Percentiles rank a stretch among this genome's conserved stretches.
Evolutionary conservation across 2,113 vertebrate genomes (phyloP).

Genomic region (Mystacornis crossleyi): DNA sequence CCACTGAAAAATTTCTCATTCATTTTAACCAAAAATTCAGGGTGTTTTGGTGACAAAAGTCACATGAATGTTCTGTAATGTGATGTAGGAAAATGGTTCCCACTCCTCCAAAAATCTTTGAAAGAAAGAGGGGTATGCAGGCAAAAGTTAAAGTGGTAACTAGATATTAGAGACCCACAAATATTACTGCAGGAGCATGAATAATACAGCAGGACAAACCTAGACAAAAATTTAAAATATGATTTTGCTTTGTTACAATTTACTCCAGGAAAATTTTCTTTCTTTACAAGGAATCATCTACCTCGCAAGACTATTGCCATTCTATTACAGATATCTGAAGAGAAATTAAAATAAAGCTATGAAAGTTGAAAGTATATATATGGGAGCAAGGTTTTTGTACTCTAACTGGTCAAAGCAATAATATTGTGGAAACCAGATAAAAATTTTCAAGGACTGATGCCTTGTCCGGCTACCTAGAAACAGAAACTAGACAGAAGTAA

Average conservation of each 20-base stretch:
- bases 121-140: neutral
- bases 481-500: too few species aligned
- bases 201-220: neutral
- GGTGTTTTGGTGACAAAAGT: neutral
- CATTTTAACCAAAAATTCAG: neutral
- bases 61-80: neutral
- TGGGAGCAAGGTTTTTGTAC: neutral
- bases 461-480: too few species aligned
- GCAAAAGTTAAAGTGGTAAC: neutral
- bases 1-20: neutral
- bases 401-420: neutral
- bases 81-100: neutral
- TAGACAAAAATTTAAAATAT: neutral
- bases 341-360: neutral
- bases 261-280: neutral
- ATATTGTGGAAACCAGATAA: neutral
- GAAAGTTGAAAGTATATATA: neutral
- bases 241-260: neutral
- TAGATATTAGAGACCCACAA: neutral
- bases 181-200: neutral
- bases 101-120: neutral
- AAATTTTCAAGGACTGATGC: neutral
- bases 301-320: neutral
- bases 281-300: neutral
- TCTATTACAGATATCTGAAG: neutral